A percentile compares a stretch with the other conserved stretches of the same genome.
These are phyloP conservation scores for Tichodroma muraria DNA, from an alignment of 2,113 vertebrate genomes.

Conservation along the genomic window DNA sequence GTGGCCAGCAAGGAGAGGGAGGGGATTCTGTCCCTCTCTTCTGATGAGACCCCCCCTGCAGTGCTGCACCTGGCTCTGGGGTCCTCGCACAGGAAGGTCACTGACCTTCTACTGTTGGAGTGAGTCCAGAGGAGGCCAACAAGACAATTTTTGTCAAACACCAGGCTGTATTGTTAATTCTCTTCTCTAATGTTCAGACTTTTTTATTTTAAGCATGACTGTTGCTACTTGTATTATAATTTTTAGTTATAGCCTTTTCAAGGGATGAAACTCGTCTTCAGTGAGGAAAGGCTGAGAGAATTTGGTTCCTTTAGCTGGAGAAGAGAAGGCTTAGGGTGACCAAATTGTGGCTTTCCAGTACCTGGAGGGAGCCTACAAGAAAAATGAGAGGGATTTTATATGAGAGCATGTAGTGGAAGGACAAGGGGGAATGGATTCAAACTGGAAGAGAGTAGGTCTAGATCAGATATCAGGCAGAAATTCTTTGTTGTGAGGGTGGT, in stretches of 20 bases:
- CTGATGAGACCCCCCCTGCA: background rate
- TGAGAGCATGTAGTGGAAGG: background rate
- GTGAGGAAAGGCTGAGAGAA: too few relatives aligned
- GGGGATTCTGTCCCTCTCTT: background rate
- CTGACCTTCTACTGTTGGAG: background rate
- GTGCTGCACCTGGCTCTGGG: background rate
- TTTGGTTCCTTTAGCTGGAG: background rate
- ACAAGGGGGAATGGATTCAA: background rate
- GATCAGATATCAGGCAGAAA: background rate
- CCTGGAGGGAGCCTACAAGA: background rate
- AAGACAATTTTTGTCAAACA: background rate
- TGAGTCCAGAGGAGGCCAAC: accelerated
- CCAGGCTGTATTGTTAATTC: background rate
- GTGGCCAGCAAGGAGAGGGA: accelerated
- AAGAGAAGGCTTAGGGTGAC: background rate
- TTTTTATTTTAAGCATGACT: background rate
- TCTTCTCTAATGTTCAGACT: background rate
- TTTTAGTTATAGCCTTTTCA: background rate
- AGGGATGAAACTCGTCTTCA: background rate
- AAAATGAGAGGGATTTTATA: background rate
- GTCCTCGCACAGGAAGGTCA: background rate
- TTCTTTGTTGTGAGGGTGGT: background rate
- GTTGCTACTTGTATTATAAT: background rate
- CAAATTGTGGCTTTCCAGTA: background rate
- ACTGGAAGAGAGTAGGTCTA: background rate